These are phyloP conservation scores for Prietella phreatophila DNA, from an alignment of 2,113 vertebrate species.

Conservation along the genomic window DNA sequence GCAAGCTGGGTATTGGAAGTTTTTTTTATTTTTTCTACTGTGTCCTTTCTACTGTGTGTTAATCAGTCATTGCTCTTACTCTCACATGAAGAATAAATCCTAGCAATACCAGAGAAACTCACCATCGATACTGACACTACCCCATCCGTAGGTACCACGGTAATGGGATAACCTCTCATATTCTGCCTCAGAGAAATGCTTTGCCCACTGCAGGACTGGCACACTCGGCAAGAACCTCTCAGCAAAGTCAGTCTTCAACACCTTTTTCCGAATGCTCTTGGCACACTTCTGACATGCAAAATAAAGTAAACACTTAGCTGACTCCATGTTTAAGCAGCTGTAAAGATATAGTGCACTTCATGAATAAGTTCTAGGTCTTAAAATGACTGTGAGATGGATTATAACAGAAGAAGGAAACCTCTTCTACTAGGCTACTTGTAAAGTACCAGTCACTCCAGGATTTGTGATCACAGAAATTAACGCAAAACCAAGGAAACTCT, in stretches of 20 bases:
- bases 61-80: not conserved
- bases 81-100: not conserved
- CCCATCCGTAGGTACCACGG: constrained; percentile 73
- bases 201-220: constrained; percentile 74
- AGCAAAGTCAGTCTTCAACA: constrained; percentile 50
- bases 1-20: too few species aligned
- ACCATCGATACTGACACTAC: constrained; percentile 61
- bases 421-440: not conserved
- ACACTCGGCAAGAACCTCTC: constrained; percentile 57
- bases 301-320: not conserved
- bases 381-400: not conserved
- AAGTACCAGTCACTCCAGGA: not conserved
- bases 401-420: not conserved
- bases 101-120: constrained; percentile 29
- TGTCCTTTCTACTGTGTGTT: not conserved
- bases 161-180: constrained; percentile 68
- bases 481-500: too few species aligned
- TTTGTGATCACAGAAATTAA: too few species aligned
- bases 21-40: too few species aligned
- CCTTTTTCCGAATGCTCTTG: constrained; percentile 43
- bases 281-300: constrained; percentile 65
- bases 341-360: not conserved
- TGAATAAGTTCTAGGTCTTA: not conserved
- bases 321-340: not conserved
- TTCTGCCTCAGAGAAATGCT: constrained; percentile 58